Percentiles rank a stretch among this genome's conserved stretches.
Evolutionary conservation across 2,888 invertebrate genomes (phyloP).

Genomic region (Erannis defoliaria): DNA sequence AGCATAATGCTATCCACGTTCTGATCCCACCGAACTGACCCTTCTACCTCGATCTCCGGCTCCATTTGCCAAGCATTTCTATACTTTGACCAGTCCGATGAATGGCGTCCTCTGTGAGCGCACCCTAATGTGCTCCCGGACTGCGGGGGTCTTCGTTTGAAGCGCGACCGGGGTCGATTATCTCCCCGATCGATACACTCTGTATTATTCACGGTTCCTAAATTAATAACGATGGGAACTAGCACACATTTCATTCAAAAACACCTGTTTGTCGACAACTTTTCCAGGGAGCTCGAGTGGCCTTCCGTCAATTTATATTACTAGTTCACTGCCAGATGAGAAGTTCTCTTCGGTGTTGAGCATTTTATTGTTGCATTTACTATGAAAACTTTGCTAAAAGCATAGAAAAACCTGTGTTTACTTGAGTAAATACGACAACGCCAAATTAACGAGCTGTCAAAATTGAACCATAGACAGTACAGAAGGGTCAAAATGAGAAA

Average conservation of each 20-base stretch:
- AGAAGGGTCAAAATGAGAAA: conserved; percentile 50
- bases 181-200: conserved; percentile 77
- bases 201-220: conserved; percentile 82
- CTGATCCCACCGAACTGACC: conserved; percentile 41
- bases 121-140: conserved; percentile 31
- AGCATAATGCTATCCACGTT: conserved; percentile 63
- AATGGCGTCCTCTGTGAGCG: conserved; percentile 37
- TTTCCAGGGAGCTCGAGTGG: conserved; percentile 88
- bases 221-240: conserved; percentile 84
- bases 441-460: conserved; percentile 82
- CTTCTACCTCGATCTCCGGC: conserved; percentile 54
- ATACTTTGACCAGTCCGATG: conserved; percentile 15
- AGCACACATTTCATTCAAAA: conserved; percentile 89
- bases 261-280: conserved; percentile 91
- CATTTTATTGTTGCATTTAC: conserved; percentile 34
- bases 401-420: conserved; percentile 68
- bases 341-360: conserved; percentile 28
- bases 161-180: conserved; percentile 50
- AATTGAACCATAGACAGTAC: conserved; percentile 73
- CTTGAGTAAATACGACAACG: conserved; percentile 78
- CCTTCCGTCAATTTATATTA: conserved; percentile 69
- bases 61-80: conserved; percentile 39
- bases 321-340: conserved; percentile 9
- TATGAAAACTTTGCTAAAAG: conserved; percentile 40
- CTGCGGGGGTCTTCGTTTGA: conserved; percentile 31